Evolutionary conservation across 2,797 vertebrate genomes (phyloP).

Genomic region (Sebastiscus albofasciatus): DNA sequence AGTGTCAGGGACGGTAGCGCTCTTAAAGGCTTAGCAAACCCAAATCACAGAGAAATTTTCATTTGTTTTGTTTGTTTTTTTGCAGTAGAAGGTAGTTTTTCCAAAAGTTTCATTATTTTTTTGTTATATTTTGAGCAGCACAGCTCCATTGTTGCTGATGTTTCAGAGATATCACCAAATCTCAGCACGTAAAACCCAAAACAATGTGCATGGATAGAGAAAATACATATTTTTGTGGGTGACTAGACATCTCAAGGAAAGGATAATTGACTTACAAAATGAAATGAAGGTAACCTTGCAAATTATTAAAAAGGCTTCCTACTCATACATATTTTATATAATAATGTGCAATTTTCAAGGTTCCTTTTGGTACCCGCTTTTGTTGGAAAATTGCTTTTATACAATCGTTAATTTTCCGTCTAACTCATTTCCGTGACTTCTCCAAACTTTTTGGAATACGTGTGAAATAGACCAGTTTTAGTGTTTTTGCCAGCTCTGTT

Average conservation of each 20-base stretch:
- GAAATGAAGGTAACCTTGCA: background rate
- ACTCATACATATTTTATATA: background rate
- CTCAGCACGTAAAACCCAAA: background rate
- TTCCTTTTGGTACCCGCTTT: background rate
- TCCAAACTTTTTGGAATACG: background rate
- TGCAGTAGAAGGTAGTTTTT: background rate
- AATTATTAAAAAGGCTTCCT: background rate
- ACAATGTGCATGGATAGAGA: background rate
- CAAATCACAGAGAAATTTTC: background rate
- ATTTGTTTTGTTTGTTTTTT: background rate
- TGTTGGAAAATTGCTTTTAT: background rate
- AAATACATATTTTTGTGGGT: background rate
- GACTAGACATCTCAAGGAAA: background rate
- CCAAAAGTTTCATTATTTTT: background rate
- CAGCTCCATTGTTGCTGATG: background rate
- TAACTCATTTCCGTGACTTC: background rate
- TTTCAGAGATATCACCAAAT: background rate
- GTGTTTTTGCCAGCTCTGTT: background rate
- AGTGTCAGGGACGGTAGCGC: background rate
- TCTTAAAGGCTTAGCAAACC: background rate
- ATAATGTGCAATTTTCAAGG: background rate
- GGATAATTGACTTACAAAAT: background rate
- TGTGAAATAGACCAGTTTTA: background rate
- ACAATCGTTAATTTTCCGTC: rapidly evolving
- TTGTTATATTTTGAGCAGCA: background rate